Conservation (phyloP, 1,140 invertebrate genomes). For the Hermetia illucens region DNA sequence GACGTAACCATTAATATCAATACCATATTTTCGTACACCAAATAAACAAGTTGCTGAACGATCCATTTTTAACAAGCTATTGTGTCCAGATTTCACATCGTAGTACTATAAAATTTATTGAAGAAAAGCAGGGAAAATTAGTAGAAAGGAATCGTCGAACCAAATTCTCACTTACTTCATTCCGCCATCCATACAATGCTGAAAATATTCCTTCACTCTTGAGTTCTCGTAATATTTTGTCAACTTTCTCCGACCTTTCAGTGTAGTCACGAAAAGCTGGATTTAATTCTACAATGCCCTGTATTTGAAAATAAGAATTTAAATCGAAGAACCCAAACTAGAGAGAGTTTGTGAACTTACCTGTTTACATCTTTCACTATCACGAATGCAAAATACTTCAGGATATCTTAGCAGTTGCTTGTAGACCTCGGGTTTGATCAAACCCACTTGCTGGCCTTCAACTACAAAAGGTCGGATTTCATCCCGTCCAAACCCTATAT, state of each 20-base stretch:
- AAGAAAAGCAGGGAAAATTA: slow-evolving; percentile 2
- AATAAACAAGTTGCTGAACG: slow-evolving; percentile 82
- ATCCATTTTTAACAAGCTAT: slow-evolving; percentile 76
- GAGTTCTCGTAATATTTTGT: slow-evolving; percentile 60
- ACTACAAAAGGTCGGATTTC: slow-evolving; percentile 76
- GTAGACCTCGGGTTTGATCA: slow-evolving; percentile 67
- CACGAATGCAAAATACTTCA: slow-evolving; percentile 45
- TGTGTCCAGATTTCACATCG: slow-evolving; percentile 59
- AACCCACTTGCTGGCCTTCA: slow-evolving; percentile 73
- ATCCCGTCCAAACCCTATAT: slow-evolving; percentile 50
- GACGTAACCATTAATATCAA: slow-evolving; percentile 88
- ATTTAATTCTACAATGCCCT: slow-evolving; percentile 55
- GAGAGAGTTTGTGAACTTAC: slow-evolving; percentile 9
- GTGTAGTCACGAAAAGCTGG: slow-evolving; percentile 70
- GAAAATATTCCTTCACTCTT: slow-evolving; percentile 42
- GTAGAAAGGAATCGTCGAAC: no score
- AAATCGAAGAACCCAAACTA: not conserved
- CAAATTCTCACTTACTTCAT: slow-evolving; percentile 57
- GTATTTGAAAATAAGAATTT: not conserved
- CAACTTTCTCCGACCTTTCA: slow-evolving; percentile 62
- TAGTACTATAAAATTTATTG: slow-evolving; percentile 47
- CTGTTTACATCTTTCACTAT: slow-evolving; percentile 25
- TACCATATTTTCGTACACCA: slow-evolving; percentile 85
- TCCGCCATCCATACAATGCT: slow-evolving; percentile 74
- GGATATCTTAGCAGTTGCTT: slow-evolving; percentile 65